Base-by-base conservation (phyloP, 2,797 vertebrate species). In the Syndactyla subalaris region DNA sequence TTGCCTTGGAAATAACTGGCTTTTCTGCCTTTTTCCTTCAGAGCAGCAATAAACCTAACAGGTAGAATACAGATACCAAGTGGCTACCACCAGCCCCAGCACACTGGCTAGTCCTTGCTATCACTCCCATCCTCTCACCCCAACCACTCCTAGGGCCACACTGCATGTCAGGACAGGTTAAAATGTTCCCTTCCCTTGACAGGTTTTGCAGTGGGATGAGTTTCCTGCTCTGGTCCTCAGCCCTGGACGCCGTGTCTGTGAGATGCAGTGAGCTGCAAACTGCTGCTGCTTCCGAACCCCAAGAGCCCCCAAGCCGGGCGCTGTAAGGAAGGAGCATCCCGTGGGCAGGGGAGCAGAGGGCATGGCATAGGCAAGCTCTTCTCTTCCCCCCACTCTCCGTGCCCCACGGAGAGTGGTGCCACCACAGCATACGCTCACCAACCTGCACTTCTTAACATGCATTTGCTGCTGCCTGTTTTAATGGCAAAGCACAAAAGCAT, bases 391-490 rank as follows among this genome's bases (percentile, higher is more conserved):
- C 16, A 2, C 1, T 43, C 7, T 1, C 55, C 30, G 43, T 38
- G 34, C 49, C 85, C 67, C 74, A 85, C 13, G 32, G 46, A 46
- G 10, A 85, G 46, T 3, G 0, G 14, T 32, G 62, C 21, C 85
- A 71, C 38, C 1, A 0, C 66, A 32, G 61, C 76, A 22, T 6
- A 59, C 1, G 0, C 62, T 46, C 1, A 3, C 57, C 48, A 49
- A 38, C 20, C 41, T 2, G 0, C 27, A 3, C 43, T 84, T 49
- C 70, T 43, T 12, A 84, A 4, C 6, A 4, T 14, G 76, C 72
- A 79, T 86, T 83, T 92, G 73, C 85, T 55, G 57, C 88, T 32
- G 67, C 83, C 45, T 32, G 22, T 6, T 63, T 19, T 17, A 63
- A 73, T 12, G 77, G 79, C 74, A 72, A 71, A 27, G 48, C 48